Percentiles rank a stretch among this genome's conserved stretches.
Conservation (phyloP, 2,888 invertebrate genomes). For the Agrotis clavis region DNA sequence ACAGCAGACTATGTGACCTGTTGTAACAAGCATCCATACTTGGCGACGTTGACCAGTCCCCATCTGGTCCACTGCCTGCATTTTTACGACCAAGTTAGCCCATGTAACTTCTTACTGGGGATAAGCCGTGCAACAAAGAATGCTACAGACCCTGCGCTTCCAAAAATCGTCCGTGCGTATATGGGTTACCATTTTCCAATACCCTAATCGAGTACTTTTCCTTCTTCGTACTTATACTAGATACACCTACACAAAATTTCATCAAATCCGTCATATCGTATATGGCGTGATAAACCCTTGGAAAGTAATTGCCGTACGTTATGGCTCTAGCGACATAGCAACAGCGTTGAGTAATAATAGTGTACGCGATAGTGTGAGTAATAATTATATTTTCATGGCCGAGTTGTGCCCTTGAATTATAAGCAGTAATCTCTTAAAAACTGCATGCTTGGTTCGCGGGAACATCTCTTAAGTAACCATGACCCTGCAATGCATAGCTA, state of each 20-base stretch:
- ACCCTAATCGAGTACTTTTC: neutral
- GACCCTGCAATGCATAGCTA: no score
- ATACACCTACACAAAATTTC: slow-evolving; percentile 18
- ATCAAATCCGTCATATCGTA: slow-evolving; percentile 14
- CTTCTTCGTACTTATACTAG: neutral
- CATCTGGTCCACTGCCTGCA: neutral
- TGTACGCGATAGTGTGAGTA: neutral
- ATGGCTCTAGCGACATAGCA: slow-evolving; percentile 17
- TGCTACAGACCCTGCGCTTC: neutral
- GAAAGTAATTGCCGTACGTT: slow-evolving; percentile 18
- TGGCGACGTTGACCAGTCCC: neutral
- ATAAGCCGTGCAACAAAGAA: no score
- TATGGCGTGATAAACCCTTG: slow-evolving; percentile 12
- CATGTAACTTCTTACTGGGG: no score
- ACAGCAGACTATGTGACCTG: no score
- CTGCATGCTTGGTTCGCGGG: no score
- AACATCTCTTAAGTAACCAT: no score
- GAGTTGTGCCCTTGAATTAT: slow-evolving; percentile 35
- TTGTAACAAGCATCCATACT: no score
- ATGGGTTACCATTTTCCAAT: neutral
- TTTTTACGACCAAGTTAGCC: neutral
- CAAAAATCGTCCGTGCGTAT: neutral
- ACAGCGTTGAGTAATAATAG: slow-evolving; percentile 35
- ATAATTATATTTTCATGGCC: slow-evolving; percentile 28
- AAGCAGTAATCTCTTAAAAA: neutral